Base-by-base conservation (phyloP, 2,797 vertebrate genomes). In the Brotogeris chrysoptera region DNA sequence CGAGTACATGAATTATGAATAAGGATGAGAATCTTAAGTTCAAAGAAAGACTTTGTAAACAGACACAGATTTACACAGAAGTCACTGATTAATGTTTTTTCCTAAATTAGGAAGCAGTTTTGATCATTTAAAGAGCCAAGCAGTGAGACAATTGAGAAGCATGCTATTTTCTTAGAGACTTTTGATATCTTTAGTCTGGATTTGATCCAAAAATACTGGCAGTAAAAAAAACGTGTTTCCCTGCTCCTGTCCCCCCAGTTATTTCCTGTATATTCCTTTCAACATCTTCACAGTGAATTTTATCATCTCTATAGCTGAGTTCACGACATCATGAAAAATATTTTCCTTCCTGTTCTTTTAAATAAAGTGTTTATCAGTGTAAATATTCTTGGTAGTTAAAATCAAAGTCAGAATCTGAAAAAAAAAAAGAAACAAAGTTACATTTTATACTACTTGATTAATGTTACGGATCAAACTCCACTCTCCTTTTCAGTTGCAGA, bases 241-340 rank as follows among this genome's bases (percentile, higher is more conserved):
- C 11, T 3, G 0, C 7, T 11, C 8, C 11, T 34, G 3, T 6
- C 6, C 8, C 12, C 21, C 8, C 10, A 59, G 6, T 38, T 60
- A 34, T 60, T 82, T 74, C 41, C 27, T 38, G 4, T 38, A 27
- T 63, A 41, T 79, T 90, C n/a, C 13, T 87, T 79, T 79, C 69
- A 70, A 27, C 28, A 34, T 44, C 36, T 59, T 83, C 36, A 60
- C 16, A 34, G 17, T 43, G 17, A 59, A 17, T 78, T 82, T 87
- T 46, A 47, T 69, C 63, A 64, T 77, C 43, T 21, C 8, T 63
- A 12, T 9, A 39, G 24, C 5, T 46, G n/a, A 41, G 36, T 30
- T 34, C 20, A 34, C 13, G 38, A 64, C 15, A 38, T 52, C 9
- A 83, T 14, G 27, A 46, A 63, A 52, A 71, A 46, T 24, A 25